Evolutionary conservation across 2,797 vertebrate genomes (phyloP).

Genomic region (Ptychobarbus kaznakovi): DNA sequence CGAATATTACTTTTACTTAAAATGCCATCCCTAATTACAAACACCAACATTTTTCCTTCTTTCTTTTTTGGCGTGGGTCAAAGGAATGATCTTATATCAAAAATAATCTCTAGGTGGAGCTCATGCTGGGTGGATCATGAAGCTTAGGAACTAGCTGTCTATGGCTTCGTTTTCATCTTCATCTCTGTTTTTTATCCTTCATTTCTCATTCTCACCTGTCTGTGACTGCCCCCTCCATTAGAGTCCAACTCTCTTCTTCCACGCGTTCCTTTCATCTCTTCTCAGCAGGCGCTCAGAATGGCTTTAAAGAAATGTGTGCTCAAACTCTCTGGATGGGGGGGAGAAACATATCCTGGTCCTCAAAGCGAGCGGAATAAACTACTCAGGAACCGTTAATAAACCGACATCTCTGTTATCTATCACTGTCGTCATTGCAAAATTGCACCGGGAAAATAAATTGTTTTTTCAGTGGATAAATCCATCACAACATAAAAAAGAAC

Average conservation of each 20-base stretch:
- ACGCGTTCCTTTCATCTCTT: conserved; percentile 56
- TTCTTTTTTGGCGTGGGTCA: conserved; percentile 11
- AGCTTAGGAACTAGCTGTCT: conserved; percentile 4
- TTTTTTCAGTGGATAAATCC: conserved; percentile 48
- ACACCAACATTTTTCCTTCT: background rate
- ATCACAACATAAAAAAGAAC: conserved; percentile 35
- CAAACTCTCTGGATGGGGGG: conserved; percentile 48
- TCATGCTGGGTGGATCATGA: conserved; percentile 38
- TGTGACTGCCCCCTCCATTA: conserved; percentile 52
- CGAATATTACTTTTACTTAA: too few relatives aligned
- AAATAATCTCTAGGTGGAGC: conserved; percentile 25
- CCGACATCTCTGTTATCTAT: conserved; percentile 51
- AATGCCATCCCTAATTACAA: background rate
- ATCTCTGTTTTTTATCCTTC: conserved; percentile 33
- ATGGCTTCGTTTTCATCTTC: conserved; percentile 46
- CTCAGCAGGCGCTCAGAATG: conserved; percentile 53
- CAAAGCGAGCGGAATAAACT: conserved; percentile 41
- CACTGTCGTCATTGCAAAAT: conserved; percentile 40
- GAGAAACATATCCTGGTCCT: conserved; percentile 32
- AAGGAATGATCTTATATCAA: conserved; percentile 6
- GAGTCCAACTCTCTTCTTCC: conserved; percentile 36
- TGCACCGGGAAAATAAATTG: conserved; percentile 42
- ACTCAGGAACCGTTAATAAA: conserved; percentile 56
- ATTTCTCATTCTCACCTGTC: conserved; percentile 49
- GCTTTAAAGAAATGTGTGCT: conserved; percentile 51